These are phyloP conservation scores for Montipora cactus DNA, from an alignment of 64 coral and sea anemone species.

Conservation along the genomic window DNA sequence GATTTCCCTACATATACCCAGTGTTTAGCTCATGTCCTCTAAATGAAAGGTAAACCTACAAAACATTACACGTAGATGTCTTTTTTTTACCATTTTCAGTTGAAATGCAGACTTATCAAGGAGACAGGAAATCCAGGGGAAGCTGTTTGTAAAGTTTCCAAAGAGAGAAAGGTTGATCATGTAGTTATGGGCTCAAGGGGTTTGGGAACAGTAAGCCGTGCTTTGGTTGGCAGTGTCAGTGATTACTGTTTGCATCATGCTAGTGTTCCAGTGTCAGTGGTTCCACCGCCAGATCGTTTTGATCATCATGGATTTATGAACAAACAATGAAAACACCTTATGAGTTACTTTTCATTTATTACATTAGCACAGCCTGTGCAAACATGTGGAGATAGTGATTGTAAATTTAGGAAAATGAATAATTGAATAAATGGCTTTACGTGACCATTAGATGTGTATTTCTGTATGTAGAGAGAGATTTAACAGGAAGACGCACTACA, in stretches of 20 bases:
- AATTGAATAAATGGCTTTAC: too few species aligned
- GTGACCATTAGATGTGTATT: too few species aligned
- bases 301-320: constrained; percentile 60
- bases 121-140: constrained; percentile 85
- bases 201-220: constrained; percentile 74
- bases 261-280: constrained; percentile 70
- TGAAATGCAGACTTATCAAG: constrained; percentile 70
- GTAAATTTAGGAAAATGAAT: too few species aligned
- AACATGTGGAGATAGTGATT: too few species aligned
- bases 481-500: too few species aligned
- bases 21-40: too few species aligned
- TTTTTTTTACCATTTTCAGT: constrained; percentile 25
- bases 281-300: constrained; percentile 76
- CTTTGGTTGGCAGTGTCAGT: constrained; percentile 88
- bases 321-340: not conserved
- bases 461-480: too few species aligned
- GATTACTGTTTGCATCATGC: constrained; percentile 89
- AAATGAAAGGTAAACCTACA: not conserved
- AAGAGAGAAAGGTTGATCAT: constrained; percentile 77
- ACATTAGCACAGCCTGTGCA: too few species aligned
- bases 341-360: not conserved
- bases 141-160: constrained; percentile 78
- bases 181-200: constrained; percentile 88
- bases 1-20: too few species aligned
- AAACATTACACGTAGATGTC: not conserved